These are phyloP conservation scores for Phoxinus phoxinus DNA, from an alignment of 2,113 vertebrate species.

Conservation along the genomic window DNA sequence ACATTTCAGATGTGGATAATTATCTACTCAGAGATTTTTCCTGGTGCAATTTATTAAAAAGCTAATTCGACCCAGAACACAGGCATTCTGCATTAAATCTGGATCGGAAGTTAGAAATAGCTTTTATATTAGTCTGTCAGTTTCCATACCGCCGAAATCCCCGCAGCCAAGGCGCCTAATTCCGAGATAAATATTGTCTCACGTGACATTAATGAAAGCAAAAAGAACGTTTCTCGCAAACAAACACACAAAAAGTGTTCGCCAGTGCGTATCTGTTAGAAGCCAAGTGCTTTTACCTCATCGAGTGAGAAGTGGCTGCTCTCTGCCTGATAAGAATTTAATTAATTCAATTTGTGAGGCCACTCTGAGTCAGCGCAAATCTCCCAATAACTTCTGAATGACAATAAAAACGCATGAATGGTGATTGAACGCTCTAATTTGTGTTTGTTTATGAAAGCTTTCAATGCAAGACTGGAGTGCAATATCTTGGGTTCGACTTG, in stretches of 20 bases:
- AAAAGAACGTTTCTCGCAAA: background rate
- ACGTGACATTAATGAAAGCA: slow-evolving; percentile 18
- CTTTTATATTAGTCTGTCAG: slow-evolving; percentile 45
- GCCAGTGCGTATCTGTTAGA: background rate
- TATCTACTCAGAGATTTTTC: slow-evolving; percentile 19
- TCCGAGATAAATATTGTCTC: slow-evolving; percentile 42
- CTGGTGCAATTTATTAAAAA: slow-evolving; percentile 30
- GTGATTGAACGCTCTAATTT: slow-evolving; percentile 20
- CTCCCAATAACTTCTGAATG: slow-evolving; percentile 11
- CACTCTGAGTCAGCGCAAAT: slow-evolving; percentile 40
- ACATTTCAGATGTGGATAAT: slow-evolving; percentile 24
- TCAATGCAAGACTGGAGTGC: background rate
- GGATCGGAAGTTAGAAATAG: slow-evolving; percentile 36
- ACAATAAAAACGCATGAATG: background rate
- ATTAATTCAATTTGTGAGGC: slow-evolving; percentile 46
- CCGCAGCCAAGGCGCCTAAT: slow-evolving; percentile 30
- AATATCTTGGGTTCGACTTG: background rate
- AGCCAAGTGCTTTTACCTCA: slow-evolving; percentile 49
- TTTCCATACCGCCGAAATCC: slow-evolving; percentile 43
- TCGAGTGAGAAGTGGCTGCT: slow-evolving; percentile 42
- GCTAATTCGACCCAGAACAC: slow-evolving; percentile 43
- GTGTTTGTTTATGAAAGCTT: slow-evolving; percentile 40
- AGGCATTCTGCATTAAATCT: slow-evolving; percentile 31
- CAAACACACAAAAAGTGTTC: slow-evolving; percentile 11
- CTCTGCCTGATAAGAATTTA: slow-evolving; percentile 45